Base-by-base conservation (phyloP, 2,113 vertebrate species). In the Ramphastos sulfuratus region DNA sequence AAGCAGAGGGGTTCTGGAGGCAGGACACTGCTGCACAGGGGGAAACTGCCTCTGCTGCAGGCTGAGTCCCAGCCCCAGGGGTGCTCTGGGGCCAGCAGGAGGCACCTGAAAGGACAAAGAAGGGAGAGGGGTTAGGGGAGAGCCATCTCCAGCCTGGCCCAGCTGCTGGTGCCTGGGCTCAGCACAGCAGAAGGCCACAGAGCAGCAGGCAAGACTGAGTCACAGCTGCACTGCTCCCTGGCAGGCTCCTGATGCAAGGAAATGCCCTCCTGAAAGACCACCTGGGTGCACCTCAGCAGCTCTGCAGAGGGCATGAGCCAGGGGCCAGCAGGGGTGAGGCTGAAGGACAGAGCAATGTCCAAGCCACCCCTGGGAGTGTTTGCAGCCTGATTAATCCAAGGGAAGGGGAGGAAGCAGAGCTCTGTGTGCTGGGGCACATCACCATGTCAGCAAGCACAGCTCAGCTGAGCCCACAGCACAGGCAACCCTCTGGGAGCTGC, bases 151-250 rank as follows among this genome's bases (percentile, higher is more conserved):
- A 69, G 13, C 35, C 42, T 10, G 28, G 12, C 54, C 25, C 33
- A 61, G 15, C 17, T 81, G 12, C 15, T 39, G 9, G 0, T 35
- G 82, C 30, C 72, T 30, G 6, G 1, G 30, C n/a, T 73, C 8
- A 8, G 7, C n/a, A 28, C 1, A 1, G 30, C 35, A 39, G 0
- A 0, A 90, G 25, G 21, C 30, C 3, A 1, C 7, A 17, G 6
- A 56, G 61, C 42, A 69, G 30, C 0, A 0, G 31, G 61, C 42
- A 85, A 42, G 9, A 44, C 50, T 42, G 70, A 56, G 31, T 64
- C 18, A 33, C 48, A 65, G 69, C 87, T 69, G 15, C 33, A 18
- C 7, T 19, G 28, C 12, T 5, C 12, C 24, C 61, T 69, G 63
- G 12, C 31, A 35, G 21, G 15, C 19, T 66, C 5, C 1, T 67